Evolutionary conservation across 92 coral and sea anemone species (phyloP).

Genomic region (Micromussa lordhowensis): DNA sequence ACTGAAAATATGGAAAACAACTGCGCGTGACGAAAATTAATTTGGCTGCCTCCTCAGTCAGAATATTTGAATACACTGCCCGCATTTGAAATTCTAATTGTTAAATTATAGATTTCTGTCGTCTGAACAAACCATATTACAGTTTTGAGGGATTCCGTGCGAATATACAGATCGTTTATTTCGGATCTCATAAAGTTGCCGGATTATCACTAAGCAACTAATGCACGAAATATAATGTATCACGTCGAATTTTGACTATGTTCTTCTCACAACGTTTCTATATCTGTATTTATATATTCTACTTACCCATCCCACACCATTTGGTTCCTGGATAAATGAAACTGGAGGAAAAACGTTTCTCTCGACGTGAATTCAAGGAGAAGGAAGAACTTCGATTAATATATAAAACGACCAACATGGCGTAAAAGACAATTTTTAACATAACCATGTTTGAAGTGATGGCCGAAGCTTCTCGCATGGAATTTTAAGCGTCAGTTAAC

Average conservation of each 20-base stretch:
- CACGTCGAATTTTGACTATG: background rate
- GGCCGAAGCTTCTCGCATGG: background rate
- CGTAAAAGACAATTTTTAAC: background rate
- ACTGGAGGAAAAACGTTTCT: background rate
- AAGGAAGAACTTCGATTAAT: background rate
- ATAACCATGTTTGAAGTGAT: background rate
- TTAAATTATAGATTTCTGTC: background rate
- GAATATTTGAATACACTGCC: background rate
- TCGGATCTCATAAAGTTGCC: background rate
- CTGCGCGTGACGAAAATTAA: background rate
- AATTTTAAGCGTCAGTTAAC: background rate
- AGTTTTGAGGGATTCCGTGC: background rate
- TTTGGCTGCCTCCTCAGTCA: background rate
- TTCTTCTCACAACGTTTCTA: too few relatives aligned
- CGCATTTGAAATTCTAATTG: background rate
- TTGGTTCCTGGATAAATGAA: conserved; percentile 13
- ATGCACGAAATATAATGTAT: background rate
- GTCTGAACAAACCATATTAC: background rate
- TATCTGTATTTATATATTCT: background rate
- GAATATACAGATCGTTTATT: too few relatives aligned
- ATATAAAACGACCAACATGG: background rate
- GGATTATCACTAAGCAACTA: too few relatives aligned
- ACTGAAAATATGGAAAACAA: too few relatives aligned
- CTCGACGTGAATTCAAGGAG: background rate
- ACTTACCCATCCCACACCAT: conserved; percentile 9